These are phyloP conservation scores for Neopelma chrysocephalum DNA, from an alignment of 2,797 vertebrate genomes.

Conservation along the genomic window DNA sequence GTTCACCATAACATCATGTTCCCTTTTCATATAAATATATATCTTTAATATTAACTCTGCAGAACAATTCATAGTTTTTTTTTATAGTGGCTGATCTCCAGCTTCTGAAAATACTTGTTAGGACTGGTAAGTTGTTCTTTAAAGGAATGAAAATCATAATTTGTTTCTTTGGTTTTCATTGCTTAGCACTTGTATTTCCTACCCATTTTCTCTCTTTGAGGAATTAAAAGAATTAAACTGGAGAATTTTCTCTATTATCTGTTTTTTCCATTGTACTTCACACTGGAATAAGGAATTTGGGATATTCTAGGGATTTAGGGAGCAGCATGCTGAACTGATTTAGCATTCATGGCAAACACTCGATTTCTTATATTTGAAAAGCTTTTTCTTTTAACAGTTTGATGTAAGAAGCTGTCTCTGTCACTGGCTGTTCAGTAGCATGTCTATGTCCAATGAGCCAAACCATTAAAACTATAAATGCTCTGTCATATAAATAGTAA, in stretches of 20 bases:
- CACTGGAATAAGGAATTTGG: neutral
- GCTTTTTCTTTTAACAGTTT: neutral
- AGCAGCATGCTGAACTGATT: neutral
- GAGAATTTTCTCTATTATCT: neutral
- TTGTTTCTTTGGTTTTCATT: neutral
- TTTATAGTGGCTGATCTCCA: neutral
- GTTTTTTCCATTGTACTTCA: neutral
- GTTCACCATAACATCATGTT: neutral
- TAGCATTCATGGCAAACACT: neutral
- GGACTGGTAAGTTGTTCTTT: neutral
- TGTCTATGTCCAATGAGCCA: neutral
- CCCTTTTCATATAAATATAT: neutral
- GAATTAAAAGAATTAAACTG: neutral
- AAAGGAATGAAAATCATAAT: neutral
- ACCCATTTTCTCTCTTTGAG: neutral
- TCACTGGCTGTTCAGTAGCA: neutral
- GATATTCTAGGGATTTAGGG: neutral
- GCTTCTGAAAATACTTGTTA: neutral
- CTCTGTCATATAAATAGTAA: conserved; percentile 48
- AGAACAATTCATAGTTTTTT: neutral
- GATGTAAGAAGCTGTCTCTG: neutral
- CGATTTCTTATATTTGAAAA: neutral
- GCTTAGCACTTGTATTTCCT: neutral
- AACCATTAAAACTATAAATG: conserved; percentile 39
- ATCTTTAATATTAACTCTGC: neutral